Percentiles rank a stretch among this genome's conserved stretches.
Evolutionary conservation across 2,888 invertebrate genomes (phyloP).

Genomic region (Zelleria hepariella): DNA sequence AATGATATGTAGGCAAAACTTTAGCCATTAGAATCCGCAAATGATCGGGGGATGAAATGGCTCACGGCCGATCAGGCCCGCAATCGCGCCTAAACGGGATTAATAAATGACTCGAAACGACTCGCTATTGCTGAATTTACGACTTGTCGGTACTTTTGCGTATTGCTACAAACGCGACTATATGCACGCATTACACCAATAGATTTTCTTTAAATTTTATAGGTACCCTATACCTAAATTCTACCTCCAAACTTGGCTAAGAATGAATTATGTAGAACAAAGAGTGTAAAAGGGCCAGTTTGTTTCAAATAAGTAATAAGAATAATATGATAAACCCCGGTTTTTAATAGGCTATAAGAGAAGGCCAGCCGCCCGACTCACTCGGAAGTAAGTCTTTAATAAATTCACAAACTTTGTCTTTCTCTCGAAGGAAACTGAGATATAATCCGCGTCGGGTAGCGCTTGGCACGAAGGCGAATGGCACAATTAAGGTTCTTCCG

Average conservation of each 20-base stretch:
- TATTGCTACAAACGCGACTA: neutral
- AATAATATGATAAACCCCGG: conserved; percentile 14
- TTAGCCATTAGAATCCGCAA: conserved; percentile 17
- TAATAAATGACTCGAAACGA: conserved; percentile 27
- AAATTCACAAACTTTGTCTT: conserved; percentile 24
- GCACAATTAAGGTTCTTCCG: conserved; percentile 21
- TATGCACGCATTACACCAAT: neutral
- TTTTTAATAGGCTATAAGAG: conserved; percentile 17
- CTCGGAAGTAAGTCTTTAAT: conserved; percentile 19
- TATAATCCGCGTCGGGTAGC: neutral
- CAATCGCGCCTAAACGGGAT: conserved; percentile 41
- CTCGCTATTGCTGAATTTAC: neutral
- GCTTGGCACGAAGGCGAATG: conserved; percentile 11
- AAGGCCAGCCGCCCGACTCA: neutral
- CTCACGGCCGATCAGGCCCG: conserved; percentile 30
- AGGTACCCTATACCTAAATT: neutral
- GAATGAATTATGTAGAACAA: too few species aligned
- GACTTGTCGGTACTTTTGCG: neutral
- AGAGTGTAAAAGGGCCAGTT: conserved; percentile 8
- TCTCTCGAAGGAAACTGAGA: conserved; percentile 17
- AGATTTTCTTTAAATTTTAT: neutral
- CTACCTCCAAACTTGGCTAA: too few species aligned
- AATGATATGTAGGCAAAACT: conserved; percentile 2
- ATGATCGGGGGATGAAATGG: conserved; percentile 20
- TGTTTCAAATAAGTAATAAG: neutral